These are phyloP conservation scores for Tetramorium simillimum DNA, from an alignment of 1,140 invertebrate genomes.

Conservation along the genomic window DNA sequence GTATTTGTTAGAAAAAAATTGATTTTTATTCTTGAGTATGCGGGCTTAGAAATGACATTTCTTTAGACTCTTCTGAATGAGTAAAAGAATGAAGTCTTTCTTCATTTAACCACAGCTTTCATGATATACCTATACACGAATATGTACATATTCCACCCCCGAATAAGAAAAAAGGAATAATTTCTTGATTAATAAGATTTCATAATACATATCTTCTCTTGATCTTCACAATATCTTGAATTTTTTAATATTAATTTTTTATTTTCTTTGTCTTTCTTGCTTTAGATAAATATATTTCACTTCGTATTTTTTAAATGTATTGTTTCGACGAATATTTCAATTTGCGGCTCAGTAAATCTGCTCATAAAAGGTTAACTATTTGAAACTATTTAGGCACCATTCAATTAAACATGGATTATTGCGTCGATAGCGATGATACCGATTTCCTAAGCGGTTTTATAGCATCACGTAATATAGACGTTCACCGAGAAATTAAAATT, in stretches of 20 bases:
- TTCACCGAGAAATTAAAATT: conserved; percentile 63
- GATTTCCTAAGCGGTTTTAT: conserved; percentile 39
- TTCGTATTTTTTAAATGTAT: background rate
- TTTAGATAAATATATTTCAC: background rate
- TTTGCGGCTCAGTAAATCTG: conserved; percentile 33
- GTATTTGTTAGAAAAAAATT: background rate
- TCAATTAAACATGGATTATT: conserved; percentile 68
- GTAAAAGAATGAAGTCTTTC: background rate
- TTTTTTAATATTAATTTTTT: background rate
- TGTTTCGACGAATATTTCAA: conserved; percentile 27
- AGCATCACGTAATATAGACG: background rate
- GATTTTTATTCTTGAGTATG: background rate
- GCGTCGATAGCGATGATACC: conserved; percentile 6
- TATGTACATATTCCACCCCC: background rate
- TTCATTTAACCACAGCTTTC: background rate
- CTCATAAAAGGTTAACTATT: conserved; percentile 39
- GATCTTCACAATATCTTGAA: too few species aligned
- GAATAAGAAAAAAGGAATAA: background rate
- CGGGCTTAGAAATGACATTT: background rate
- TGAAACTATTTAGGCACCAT: conserved; percentile 33
- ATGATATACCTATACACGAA: background rate
- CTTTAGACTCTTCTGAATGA: background rate
- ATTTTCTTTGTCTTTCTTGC: background rate
- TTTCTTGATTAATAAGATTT: background rate
- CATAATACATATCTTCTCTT: background rate